Evolutionary conservation across 1,140 invertebrate species (phyloP).

Genomic region (Aphaenogaster rudis): DNA sequence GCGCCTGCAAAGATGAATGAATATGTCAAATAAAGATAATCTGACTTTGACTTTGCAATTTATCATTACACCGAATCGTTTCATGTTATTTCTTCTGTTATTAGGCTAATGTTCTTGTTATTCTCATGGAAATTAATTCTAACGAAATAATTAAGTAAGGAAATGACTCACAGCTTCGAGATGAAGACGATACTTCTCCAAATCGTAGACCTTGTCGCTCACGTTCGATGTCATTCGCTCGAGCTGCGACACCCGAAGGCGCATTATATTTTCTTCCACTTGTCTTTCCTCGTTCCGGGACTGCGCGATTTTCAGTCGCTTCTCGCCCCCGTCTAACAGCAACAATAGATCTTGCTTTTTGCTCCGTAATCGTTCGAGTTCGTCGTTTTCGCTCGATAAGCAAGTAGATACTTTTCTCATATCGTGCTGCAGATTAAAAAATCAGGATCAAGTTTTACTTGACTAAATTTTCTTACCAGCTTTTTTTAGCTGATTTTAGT

Average conservation of each 20-base stretch:
- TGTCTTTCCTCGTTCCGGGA: constrained; percentile 86
- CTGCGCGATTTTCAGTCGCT: constrained; percentile 85
- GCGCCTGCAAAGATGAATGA: constrained; percentile 83
- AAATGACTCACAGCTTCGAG: constrained; percentile 86
- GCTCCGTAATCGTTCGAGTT: constrained; percentile 80
- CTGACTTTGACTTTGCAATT: background rate
- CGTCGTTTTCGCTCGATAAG: constrained; percentile 79
- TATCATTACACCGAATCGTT: background rate
- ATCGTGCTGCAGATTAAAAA: constrained; percentile 75
- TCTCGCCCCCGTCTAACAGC: constrained; percentile 87
- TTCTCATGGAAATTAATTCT: background rate
- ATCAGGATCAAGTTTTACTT: background rate
- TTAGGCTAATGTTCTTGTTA: background rate
- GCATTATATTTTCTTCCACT: constrained; percentile 89
- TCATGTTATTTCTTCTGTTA: background rate
- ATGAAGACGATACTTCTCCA: constrained; percentile 88
- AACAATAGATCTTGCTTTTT: constrained; percentile 85
- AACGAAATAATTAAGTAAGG: background rate
- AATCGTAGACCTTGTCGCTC: constrained; percentile 88
- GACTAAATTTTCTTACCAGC: constrained; percentile 51
- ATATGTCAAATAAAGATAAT: background rate
- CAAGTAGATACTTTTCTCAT: constrained; percentile 75
- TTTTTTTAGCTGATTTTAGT: background rate
- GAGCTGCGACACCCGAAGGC: constrained; percentile 88
- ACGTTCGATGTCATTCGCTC: constrained; percentile 87